Evolutionary conservation across 2,113 vertebrate species (phyloP), one percentile per base, ranked within the genome.

Genomic region (Oryzias celebensis): DNA sequence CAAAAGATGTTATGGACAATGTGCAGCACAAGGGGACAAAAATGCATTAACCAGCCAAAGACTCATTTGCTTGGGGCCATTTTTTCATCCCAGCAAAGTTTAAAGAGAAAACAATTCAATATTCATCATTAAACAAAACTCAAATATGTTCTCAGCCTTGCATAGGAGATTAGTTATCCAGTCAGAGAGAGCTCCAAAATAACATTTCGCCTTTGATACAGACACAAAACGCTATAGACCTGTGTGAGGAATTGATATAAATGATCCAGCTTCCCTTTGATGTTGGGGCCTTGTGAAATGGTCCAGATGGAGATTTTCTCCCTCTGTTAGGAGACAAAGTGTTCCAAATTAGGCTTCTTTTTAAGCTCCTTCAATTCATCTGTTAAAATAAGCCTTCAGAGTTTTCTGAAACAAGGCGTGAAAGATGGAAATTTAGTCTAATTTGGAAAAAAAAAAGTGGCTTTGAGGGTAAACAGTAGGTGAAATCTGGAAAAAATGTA

Each of bases 381-480:
- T 47, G 58, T 70, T 76, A 65, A 62, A 54, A 47, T 54, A 50
- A 56, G 17, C 31, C 51, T 31, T 10, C 36, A 10, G 10, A 36
- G 36, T 36, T 12, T 36, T 8, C 36, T 36, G 36, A 36, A 36
- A 36, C 10, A 36, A 36, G 36, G 36, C 36, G 10, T 12, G 10
- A 36, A 12, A 10, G 78, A 87, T 77, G 75, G 71, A 75, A 65
- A 54, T 75, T 73, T 72, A 73, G 57, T 81, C 61, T 75, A 54
- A 51, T 54, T 82, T 58, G 64, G 80, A 59, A 28, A 28, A 28
- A 28, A 28, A 28, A 56, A 81, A 71, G 47, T 65, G 36, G 36
- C 68, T 62, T 65, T 52, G 43, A 52, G 71, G 75, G 69, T 76
- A 86, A 86, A 85, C 76, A 76, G 73, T 64, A 75, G 66, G 72